Evolutionary conservation across 2,113 vertebrate genomes (phyloP).

Genomic region (Hystrix brachyura): DNA sequence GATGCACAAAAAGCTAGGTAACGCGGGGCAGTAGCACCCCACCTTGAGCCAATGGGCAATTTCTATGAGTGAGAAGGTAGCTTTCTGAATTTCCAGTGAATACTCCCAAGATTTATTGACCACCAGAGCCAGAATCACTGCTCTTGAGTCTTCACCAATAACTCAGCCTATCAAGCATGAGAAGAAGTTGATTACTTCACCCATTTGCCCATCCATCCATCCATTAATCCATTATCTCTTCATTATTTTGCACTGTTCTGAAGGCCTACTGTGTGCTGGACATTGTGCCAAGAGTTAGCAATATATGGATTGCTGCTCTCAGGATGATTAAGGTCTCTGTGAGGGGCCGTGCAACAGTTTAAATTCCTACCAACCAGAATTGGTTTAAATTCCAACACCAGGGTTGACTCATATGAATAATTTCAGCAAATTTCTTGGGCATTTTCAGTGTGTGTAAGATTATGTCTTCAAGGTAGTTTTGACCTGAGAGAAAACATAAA

Average conservation of each 20-base stretch:
- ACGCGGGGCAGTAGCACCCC: neutral
- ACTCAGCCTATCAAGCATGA: neutral
- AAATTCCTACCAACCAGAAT: neutral
- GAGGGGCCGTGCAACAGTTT: accelerated
- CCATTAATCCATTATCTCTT: neutral
- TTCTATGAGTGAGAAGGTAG: neutral
- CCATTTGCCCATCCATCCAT: neutral
- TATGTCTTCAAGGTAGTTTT: neutral
- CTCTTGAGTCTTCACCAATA: neutral
- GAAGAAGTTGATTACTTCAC: neutral
- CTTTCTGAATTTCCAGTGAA: neutral
- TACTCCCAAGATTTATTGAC: neutral
- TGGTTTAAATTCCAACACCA: neutral
- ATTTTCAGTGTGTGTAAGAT: neutral
- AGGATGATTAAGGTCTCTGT: neutral
- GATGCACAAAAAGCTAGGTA: neutral
- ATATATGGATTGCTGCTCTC: neutral
- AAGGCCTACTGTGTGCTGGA: neutral
- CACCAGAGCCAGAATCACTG: neutral
- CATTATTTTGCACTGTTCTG: neutral
- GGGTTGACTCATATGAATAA: neutral
- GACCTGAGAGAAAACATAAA: neutral
- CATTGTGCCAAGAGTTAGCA: neutral
- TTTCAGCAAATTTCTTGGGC: neutral
- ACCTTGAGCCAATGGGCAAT: neutral